Evolutionary conservation across 2,888 invertebrate genomes (phyloP).

Genomic region (Drosophila barbarae): DNA sequence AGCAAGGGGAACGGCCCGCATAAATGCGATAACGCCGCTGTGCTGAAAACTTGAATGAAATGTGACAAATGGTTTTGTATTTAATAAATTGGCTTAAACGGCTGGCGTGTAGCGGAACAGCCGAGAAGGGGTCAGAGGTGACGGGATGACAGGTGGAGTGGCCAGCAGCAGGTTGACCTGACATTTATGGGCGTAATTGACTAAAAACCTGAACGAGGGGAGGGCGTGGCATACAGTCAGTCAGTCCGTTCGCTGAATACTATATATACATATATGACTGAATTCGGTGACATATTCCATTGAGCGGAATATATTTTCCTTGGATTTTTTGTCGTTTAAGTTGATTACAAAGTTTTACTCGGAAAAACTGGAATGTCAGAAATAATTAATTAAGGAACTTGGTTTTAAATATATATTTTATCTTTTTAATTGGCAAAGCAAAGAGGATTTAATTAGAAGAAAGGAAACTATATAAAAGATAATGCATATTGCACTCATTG

Average conservation of each 20-base stretch:
- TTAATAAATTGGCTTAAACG: slow-evolving; percentile 75
- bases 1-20: slow-evolving; percentile 4
- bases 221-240: not conserved
- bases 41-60: slow-evolving; percentile 70
- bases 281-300: not conserved
- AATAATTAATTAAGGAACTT: too few relatives aligned
- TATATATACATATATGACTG: not conserved
- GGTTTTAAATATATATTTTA: not conserved
- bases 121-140: slow-evolving; percentile 14
- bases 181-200: slow-evolving; percentile 64
- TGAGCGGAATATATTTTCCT: not conserved
- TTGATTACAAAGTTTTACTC: not conserved
- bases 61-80: slow-evolving; percentile 74
- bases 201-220: slow-evolving; percentile 58
- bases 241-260: not conserved
- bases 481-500: slow-evolving; percentile 4
- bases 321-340: not conserved
- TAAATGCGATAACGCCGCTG: slow-evolving; percentile 8
- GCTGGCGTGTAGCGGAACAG: slow-evolving; percentile 48
- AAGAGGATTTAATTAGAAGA: too few relatives aligned
- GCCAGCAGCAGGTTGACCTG: slow-evolving; percentile 32
- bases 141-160: slow-evolving; percentile 11
- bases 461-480: slow-evolving; percentile 3
- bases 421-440: too few relatives aligned
- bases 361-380: too few relatives aligned